phyloP scores from a whole-genome alignment of 1,140 invertebrate species.

The Phortica variegata region DNA sequence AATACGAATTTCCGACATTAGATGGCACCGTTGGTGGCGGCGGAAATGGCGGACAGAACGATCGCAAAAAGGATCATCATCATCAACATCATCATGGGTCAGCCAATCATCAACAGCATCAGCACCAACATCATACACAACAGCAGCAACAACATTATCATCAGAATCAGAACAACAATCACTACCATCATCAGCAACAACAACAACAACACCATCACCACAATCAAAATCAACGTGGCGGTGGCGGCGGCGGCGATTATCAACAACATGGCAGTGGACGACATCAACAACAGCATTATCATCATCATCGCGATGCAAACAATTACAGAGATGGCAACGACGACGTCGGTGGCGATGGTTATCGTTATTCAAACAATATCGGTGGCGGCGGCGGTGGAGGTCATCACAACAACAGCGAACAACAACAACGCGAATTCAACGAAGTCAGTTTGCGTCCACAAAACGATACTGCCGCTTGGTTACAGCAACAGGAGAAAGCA shows the following conservation, averaged over 20 bases:
- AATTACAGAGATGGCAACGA: slow-evolving; percentile 45
- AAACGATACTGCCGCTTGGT: slow-evolving; percentile 51
- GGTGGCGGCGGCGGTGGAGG: slow-evolving; percentile 10
- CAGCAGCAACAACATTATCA: slow-evolving; percentile 39
- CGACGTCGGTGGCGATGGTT: slow-evolving; percentile 30
- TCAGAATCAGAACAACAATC: slow-evolving; percentile 25
- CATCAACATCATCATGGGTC: slow-evolving; percentile 52
- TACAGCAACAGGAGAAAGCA: slow-evolving; percentile 53
- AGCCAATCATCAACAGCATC: slow-evolving; percentile 24
- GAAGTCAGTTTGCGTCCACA: slow-evolving; percentile 52
- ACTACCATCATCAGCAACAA: slow-evolving; percentile 33
- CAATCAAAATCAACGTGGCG: slow-evolving; percentile 37
- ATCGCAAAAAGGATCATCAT: slow-evolving; percentile 32
- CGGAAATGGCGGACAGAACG: slow-evolving; percentile 41
- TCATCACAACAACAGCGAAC: slow-evolving; percentile 11
- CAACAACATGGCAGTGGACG: slow-evolving; percentile 30
- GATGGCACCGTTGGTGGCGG: slow-evolving; percentile 61
- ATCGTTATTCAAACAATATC: slow-evolving; percentile 7
- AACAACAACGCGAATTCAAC: slow-evolving; percentile 24
- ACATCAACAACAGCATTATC: background rate
- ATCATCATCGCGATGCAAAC: slow-evolving; percentile 18
- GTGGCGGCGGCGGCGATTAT: slow-evolving; percentile 20
- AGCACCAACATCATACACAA: slow-evolving; percentile 30
- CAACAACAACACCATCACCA: slow-evolving; percentile 40
- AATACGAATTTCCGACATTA: slow-evolving; percentile 81